Base-by-base conservation (phyloP, 37 sponge, comb jelly and placozoan species). In the Diacarnus erythraeanus region DNA sequence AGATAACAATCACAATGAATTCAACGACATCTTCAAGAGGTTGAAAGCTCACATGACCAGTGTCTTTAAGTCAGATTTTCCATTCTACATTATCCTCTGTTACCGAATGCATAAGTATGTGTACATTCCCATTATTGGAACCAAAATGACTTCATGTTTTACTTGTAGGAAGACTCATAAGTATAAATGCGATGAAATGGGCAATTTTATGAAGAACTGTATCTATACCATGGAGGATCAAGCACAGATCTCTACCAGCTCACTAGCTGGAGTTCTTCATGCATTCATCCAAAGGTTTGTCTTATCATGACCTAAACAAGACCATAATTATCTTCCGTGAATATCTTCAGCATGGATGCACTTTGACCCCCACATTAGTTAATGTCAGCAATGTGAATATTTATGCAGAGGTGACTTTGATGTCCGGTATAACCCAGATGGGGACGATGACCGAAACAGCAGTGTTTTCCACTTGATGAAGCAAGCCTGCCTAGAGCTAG, bases 101-200 rank as follows among this genome's bases (percentile, higher is more conserved):
- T 74, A 81, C 41, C 38, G 80, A 21, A 54, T 86, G 34, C 66
- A 80, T 21, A 54, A 30, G 86, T 85, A 58, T 39, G 69, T 77
- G 0, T 21, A 33, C 20, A 15, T 12, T 39, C 64, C 37, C 26
- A 38, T 2, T 33, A 10, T 26, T 57, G n/a, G 54, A n/a, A 26
- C 33, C 10, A 18, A 41, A 80, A 42, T 27, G 37, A 21, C 47
- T n/a, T 36, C 1, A 44, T n/a, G 23, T 69, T 33, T 51, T 31
- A 17, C 30, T 30, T 17, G 17, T 61, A 70, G 61, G 58, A 73
- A 40, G 3, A 37, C 38, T 17, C 21, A 30, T 12, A n/a, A 69
- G 54, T 87, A 81, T 54, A 37, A 75, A 35, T 82, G 88, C 82
- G 88, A 88, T 61, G 83, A 88, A 30, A 25, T 73, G 35, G 0